A percentile compares a stretch with the other conserved stretches of the same genome.
Evolutionary conservation across 2,888 invertebrate species (phyloP).

Genomic region (Trissoscelio sp.): DNA sequence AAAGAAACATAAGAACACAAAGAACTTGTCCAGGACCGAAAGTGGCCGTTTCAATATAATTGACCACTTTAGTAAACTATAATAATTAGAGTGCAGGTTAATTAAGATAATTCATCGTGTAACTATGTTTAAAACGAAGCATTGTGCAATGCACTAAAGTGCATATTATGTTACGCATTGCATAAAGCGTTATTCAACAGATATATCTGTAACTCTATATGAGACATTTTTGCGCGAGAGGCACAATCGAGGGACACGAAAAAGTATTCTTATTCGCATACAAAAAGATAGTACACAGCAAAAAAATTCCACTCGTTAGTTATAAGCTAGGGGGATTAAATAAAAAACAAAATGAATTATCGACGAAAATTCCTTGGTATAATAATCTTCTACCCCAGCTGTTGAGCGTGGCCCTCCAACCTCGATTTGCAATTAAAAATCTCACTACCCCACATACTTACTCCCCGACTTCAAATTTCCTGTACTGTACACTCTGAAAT

Average conservation of each 20-base stretch:
- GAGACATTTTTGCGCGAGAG: slow-evolving; percentile 36
- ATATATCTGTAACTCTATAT: slow-evolving; percentile 54
- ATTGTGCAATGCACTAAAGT: slow-evolving; percentile 51
- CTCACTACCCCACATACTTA: slow-evolving; percentile 35
- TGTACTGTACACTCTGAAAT: slow-evolving; percentile 9
- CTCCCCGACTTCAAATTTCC: slow-evolving; percentile 39
- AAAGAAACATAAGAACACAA: too few species aligned
- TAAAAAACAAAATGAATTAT: slow-evolving; percentile 22
- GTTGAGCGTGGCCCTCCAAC: not conserved
- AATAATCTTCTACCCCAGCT: not conserved
- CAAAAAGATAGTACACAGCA: too few species aligned
- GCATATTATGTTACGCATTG: slow-evolving; percentile 50
- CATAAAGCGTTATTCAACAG: slow-evolving; percentile 58
- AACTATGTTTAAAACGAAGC: slow-evolving; percentile 18
- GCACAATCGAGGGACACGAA: slow-evolving; percentile 35
- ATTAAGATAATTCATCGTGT: slow-evolving; percentile 37
- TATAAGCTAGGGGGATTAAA: slow-evolving; percentile 8
- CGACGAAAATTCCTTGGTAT: not conserved
- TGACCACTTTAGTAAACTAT: slow-evolving; percentile 13
- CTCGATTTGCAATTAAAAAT: slow-evolving; percentile 47
- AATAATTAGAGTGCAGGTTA: slow-evolving; percentile 34
- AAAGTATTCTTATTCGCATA: not conserved
- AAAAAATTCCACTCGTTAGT: slow-evolving; percentile 21
- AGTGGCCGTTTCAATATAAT: slow-evolving; percentile 10
- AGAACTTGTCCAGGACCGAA: too few species aligned